Evolutionary conservation across 2,888 invertebrate species (phyloP).

Genomic region (Drosophila neonasuta): DNA sequence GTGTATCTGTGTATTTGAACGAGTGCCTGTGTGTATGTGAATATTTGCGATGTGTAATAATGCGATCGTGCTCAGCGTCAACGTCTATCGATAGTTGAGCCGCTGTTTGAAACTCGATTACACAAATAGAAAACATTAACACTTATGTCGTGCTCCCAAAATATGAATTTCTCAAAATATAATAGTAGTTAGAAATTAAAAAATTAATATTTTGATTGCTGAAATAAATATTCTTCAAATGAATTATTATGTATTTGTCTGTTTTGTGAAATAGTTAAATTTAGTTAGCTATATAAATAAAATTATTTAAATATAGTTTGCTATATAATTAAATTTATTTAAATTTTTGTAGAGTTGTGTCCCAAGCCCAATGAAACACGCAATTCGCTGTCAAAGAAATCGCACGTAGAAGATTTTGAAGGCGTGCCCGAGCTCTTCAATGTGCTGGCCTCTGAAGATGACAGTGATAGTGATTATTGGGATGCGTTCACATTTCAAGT

Average conservation of each 20-base stretch:
- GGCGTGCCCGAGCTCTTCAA: slow-evolving; percentile 92
- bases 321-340: not conserved
- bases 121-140: slow-evolving; percentile 36
- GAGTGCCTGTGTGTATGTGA: slow-evolving; percentile 13
- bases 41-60: slow-evolving; percentile 50
- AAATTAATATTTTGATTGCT: no score
- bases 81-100: slow-evolving; percentile 63
- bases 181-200: not conserved
- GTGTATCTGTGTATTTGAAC: slow-evolving; percentile 16
- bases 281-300: no score
- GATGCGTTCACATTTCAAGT: slow-evolving; percentile 91
- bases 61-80: slow-evolving; percentile 22
- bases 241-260: no score
- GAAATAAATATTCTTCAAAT: no score
- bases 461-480: slow-evolving; percentile 86
- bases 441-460: slow-evolving; percentile 88
- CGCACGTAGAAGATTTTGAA: slow-evolving; percentile 93
- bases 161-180: not conserved
- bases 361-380: slow-evolving; percentile 91
- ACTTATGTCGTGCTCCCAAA: slow-evolving; percentile 2
- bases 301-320: no score
- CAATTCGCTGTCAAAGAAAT: slow-evolving; percentile 89
- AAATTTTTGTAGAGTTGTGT: slow-evolving; percentile 88
- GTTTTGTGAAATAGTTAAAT: no score
- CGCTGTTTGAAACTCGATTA: slow-evolving; percentile 61